Conservation (phyloP, 2,888 invertebrate species). For the Desoria tigrina region DNA sequence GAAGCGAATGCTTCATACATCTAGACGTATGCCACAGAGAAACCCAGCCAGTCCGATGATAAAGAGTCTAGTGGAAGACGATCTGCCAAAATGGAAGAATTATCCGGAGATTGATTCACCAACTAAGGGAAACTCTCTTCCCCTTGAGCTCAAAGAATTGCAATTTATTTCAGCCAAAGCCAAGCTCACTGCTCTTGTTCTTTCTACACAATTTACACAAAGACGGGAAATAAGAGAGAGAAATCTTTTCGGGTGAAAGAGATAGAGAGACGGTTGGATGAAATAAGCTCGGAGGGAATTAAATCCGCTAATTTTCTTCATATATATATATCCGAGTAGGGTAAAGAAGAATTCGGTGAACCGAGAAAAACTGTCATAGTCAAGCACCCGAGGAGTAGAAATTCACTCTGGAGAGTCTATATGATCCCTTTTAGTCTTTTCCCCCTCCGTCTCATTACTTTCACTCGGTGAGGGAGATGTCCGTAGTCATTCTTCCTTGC, state of each 20-base stretch:
- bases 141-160: constrained; percentile 14
- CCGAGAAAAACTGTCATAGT: constrained; percentile 52
- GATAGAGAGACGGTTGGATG: constrained; percentile 16
- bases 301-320: constrained; percentile 53
- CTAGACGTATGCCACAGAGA: too few relatives aligned
- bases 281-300: constrained; percentile 43
- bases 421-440: constrained; percentile 1
- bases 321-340: constrained; percentile 51
- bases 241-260: constrained; percentile 13
- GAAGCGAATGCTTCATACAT: too few relatives aligned
- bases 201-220: constrained; percentile 1
- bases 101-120: constrained; percentile 21
- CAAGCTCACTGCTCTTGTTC: not conserved
- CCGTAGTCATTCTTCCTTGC: not conserved
- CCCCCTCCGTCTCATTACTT: constrained; percentile 18
- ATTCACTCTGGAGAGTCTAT: constrained; percentile 11
- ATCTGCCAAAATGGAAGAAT: constrained; percentile 21
- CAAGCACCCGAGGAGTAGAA: constrained; percentile 40
- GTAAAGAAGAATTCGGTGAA: constrained; percentile 45
- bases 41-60: too few relatives aligned
- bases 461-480: constrained; percentile 15
- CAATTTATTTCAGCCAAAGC: not conserved
- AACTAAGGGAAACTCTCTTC: not conserved
- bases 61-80: not conserved
- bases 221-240: constrained; percentile 23